Base-by-base conservation (phyloP, 2,113 vertebrate genomes). In the Poecilia latipinna region DNA sequence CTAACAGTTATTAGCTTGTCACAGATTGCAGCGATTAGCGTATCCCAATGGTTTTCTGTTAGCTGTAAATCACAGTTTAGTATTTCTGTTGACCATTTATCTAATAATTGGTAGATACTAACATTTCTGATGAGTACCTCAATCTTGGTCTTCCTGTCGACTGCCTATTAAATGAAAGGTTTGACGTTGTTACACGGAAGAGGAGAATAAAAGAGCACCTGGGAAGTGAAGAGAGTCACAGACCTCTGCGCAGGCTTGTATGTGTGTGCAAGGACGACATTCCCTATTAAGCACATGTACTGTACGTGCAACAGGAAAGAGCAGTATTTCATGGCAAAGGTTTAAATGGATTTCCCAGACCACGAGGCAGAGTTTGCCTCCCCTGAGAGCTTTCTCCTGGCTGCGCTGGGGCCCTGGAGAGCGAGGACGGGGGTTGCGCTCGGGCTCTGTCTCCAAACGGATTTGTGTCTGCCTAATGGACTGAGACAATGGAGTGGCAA, bases 401-500 rank as follows among this genome's bases (percentile, higher is more conserved):
- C 77, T 78, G 78, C 70, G 60, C 79, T 13, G 29, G 64, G 82
- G 39, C 87, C 85, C 86, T 31, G 69, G 85, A 83, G 86, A 85
- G 75, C 3, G 70, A 79, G 86, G 77, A 88, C 33, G 31, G 57
- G 57, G 76, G 78, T 75, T 6, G 62, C 35, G 51, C 79, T 69
- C 7, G 79, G 77, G 72, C 86, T 85, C 82, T 26, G 73, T 87
- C 90, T 87, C 89, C 82, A 82, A 91, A 86, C 75, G 84, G 90
- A 93, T 92, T 91, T 90, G 82, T 91, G 89, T 91, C 88, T 89
- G 89, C 77, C 82, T 92, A 92, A 93, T 92, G 91, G 91, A 80
- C 88, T 86, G 89, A 90, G 88, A 92, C 92, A 88, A 89, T 82
- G 60, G 75, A 89, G 86, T 87, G 81, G 81, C 60, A 17, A 82